Percentiles rank a stretch among this genome's conserved stretches.
Conservation (phyloP, 2,797 vertebrate species). For the Peromyscus eremicus region DNA sequence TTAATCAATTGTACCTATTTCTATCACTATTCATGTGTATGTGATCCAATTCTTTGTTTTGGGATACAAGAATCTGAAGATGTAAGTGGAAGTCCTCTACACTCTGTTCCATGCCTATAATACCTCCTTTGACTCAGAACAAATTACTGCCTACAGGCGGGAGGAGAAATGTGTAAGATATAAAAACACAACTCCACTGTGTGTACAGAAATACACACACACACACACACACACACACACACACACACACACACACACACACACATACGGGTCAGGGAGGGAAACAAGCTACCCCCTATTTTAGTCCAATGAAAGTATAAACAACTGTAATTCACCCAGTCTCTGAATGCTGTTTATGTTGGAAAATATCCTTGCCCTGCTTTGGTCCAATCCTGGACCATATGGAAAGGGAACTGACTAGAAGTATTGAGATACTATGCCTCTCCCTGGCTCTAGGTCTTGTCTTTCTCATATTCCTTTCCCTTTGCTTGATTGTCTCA, state of each 20-base stretch:
- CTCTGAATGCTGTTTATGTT: not conserved
- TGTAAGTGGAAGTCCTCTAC: not conserved
- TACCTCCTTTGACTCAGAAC: not conserved
- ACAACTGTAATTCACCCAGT: not conserved
- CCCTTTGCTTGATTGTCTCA: not conserved
- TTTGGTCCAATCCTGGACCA: not conserved
- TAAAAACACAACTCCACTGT: not conserved
- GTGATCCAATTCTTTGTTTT: not conserved
- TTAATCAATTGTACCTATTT: not conserved
- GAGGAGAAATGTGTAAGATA: constrained; percentile 22
- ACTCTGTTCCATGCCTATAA: not conserved
- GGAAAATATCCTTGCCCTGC: not conserved
- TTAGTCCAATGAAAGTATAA: not conserved
- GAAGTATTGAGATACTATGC: not conserved
- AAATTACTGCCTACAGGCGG: not conserved
- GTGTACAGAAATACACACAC: not conserved
- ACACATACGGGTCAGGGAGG: no score
- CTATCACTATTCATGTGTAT: no score
- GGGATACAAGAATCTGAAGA: not conserved
- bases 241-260: not conserved
- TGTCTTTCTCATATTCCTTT: not conserved
- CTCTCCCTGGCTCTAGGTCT: not conserved
- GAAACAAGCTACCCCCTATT: not conserved
- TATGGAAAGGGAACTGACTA: not conserved
- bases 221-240: not conserved